phyloP scores from a whole-genome alignment of 2,113 vertebrate species.

The Mola mola region DNA sequence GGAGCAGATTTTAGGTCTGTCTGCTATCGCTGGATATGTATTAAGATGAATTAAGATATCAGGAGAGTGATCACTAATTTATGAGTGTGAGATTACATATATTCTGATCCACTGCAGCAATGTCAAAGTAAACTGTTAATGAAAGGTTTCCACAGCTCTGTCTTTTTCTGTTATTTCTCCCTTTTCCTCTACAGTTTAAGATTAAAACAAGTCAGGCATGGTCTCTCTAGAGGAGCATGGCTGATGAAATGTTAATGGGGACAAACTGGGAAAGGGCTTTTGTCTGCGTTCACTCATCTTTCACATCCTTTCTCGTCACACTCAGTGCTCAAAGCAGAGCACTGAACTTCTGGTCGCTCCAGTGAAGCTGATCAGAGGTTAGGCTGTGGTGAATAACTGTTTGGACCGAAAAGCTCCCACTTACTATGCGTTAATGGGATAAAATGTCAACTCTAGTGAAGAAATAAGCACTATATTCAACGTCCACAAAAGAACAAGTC shows the following conservation, averaged over 20 bases:
- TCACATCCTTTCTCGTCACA: not conserved
- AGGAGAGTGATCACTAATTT: no score
- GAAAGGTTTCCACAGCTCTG: no score
- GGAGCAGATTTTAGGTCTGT: no score
- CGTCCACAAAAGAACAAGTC: no score
- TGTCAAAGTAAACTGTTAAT: not conserved
- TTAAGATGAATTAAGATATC: no score
- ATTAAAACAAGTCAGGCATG: no score
- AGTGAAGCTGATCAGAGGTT: not conserved
- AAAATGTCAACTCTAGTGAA: not conserved
- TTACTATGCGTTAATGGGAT: not conserved
- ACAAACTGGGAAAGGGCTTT: not conserved
- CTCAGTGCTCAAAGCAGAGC: not conserved
- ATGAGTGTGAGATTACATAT: no score
- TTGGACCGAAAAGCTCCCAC: not conserved
- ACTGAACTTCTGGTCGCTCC: not conserved
- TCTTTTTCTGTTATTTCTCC: not conserved
- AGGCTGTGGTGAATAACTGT: not conserved
- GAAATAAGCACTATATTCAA: no score
- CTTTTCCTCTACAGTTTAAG: not conserved
- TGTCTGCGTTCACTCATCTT: slow-evolving; percentile 16
- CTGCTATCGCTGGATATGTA: no score
- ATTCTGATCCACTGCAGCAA: not conserved
- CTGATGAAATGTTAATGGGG: not conserved
- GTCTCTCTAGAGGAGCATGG: no score